Conservation (phyloP, 2,113 vertebrate genomes). For the Dipodomys spectabilis region DNA sequence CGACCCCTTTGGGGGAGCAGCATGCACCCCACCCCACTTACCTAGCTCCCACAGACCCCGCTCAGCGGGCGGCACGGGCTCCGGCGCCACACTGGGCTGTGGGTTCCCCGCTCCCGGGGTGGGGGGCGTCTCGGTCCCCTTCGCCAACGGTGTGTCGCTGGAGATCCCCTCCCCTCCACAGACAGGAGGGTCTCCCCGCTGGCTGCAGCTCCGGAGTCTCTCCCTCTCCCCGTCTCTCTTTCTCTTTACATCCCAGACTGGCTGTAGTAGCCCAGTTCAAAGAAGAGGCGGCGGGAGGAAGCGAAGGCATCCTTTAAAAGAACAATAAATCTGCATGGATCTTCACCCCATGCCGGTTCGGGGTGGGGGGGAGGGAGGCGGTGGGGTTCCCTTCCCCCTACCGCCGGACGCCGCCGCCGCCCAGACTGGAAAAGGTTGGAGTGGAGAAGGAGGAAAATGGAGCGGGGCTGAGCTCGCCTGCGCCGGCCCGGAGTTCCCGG, state of each 20-base stretch:
- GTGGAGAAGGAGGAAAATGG: slow-evolving; percentile 30
- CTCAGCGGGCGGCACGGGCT: slow-evolving; percentile 89
- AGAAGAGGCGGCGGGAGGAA: slow-evolving; percentile 78
- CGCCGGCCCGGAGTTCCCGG: slow-evolving; percentile 65
- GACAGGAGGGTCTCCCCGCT: slow-evolving; percentile 79
- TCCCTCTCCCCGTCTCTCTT: neutral
- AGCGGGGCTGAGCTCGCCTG: slow-evolving; percentile 60
- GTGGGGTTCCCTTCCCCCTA: slow-evolving; percentile 60
- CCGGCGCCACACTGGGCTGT: slow-evolving; percentile 85
- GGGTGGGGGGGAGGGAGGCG: too few relatives aligned
- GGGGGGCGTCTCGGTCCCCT: slow-evolving; percentile 74
- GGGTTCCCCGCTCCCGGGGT: slow-evolving; percentile 85
- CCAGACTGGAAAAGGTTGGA: slow-evolving; percentile 47
- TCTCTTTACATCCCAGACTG: slow-evolving; percentile 78
- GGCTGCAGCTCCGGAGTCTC: slow-evolving; percentile 77
- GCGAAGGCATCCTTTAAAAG: slow-evolving; percentile 79
- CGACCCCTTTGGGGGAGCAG: slow-evolving; percentile 55
- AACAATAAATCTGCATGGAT: slow-evolving; percentile 74
- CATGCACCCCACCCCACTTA: slow-evolving; percentile 84
- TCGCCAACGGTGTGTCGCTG: slow-evolving; percentile 80
- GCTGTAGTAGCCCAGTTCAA: slow-evolving; percentile 67
- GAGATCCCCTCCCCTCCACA: slow-evolving; percentile 80
- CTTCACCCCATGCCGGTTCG: slow-evolving; percentile 59
- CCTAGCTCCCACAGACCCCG: slow-evolving; percentile 91
- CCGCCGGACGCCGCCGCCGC: slow-evolving; percentile 41